Percentiles rank a stretch among this genome's conserved stretches.
phyloP scores from a whole-genome alignment of 2,797 vertebrate genomes.

The Amniataba percoides region DNA sequence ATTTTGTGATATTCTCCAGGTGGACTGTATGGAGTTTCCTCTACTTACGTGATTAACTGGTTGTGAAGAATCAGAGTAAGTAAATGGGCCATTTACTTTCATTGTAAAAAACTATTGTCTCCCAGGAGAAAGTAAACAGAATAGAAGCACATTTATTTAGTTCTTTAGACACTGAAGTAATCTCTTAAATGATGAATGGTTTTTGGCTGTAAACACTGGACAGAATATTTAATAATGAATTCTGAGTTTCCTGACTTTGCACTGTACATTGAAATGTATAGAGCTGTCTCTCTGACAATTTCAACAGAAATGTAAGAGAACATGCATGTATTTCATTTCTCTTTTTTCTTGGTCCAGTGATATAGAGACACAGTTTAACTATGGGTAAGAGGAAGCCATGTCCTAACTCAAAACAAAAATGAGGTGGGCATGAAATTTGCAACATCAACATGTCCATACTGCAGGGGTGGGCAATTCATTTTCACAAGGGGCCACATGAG shows the following conservation, averaged over 20 bases:
- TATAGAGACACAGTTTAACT: background rate
- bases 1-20: background rate
- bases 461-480: too few relatives aligned
- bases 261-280: background rate
- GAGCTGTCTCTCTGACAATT: background rate
- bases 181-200: background rate
- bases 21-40: slow-evolving; percentile 4
- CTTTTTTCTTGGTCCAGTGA: background rate
- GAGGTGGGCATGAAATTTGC: too few relatives aligned
- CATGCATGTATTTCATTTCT: too few relatives aligned
- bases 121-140: background rate
- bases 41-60: background rate
- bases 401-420: background rate
- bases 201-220: background rate
- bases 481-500: too few relatives aligned
- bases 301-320: background rate
- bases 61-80: slow-evolving; percentile 3
- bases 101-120: background rate
- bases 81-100: background rate
- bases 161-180: background rate
- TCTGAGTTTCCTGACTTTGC: background rate
- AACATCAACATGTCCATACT: too few relatives aligned
- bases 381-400: background rate
- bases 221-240: too few relatives aligned
- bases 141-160: background rate